Evolutionary conservation across 2,888 invertebrate genomes (phyloP).

Genomic region (Conomelus anceps): DNA sequence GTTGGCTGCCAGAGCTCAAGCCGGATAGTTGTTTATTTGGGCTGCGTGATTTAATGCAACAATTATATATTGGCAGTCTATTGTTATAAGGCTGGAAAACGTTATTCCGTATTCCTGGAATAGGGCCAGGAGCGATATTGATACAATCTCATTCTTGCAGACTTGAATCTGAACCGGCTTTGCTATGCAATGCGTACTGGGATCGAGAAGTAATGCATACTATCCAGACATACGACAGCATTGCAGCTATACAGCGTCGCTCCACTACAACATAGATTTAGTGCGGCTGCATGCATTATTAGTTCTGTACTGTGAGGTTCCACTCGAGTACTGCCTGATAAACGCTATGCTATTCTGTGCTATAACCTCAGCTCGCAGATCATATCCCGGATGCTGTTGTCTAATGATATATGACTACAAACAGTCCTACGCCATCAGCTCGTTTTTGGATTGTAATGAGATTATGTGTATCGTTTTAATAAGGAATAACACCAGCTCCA

Average conservation of each 20-base stretch:
- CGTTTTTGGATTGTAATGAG: background rate
- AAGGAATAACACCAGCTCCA: background rate
- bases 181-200: no score
- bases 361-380: background rate
- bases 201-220: no score
- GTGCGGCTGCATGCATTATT: background rate
- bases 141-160: background rate
- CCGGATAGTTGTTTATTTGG: background rate
- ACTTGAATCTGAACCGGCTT: background rate
- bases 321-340: background rate
- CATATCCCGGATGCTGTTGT: background rate
- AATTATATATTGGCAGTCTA: conserved; percentile 1
- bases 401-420: background rate
- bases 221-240: background rate
- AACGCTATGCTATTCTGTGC: background rate
- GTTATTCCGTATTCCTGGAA: conserved; percentile 13
- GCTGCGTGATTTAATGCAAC: background rate
- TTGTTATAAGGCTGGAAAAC: background rate
- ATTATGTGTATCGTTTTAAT: background rate
- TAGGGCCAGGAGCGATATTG: conserved; percentile 1
- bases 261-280: background rate
- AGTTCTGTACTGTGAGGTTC: background rate
- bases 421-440: background rate
- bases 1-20: background rate
- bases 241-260: no score